Base-by-base conservation (phyloP, 2,888 invertebrate genomes). In the Pseudococcus longispinus region DNA sequence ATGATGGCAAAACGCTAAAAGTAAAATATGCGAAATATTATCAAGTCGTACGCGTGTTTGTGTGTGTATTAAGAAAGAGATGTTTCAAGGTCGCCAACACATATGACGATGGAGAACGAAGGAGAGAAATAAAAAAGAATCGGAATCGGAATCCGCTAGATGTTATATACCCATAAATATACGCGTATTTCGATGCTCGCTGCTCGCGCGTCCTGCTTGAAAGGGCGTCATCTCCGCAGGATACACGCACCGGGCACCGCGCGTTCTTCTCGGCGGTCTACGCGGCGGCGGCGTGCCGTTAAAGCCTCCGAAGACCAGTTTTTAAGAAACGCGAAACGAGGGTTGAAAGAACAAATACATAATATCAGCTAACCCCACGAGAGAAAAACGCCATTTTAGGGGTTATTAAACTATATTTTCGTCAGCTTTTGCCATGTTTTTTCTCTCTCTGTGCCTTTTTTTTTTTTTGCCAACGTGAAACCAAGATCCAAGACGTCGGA, bases 321-420 rank as follows among this genome's bases (percentile, higher is more conserved):
- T 65, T 65, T 15, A 65, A 65, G 65, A 37, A 37, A 26, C 26
- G 15, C 65, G 51, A 51, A 51, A 51, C 65, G 26, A 65, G 65
- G 65, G 65, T 65, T 65, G 65, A 65, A 65, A 65, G 65, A 65
- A 65, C 65, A 65, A 65, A 65, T 65, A 65, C 65, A 65, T 65
- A 65, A 65, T 65, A 65, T 65, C 65, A 65, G 65, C 65, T 65
- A 65, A 65, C 65, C 65, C 65, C 65, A 65, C 65, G 65, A 65
- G 65, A 37, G n/a, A 65, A 65, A 65, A 65, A 65, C 65, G 65
- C 65, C 65, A 65, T 65, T 65, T 65, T 65, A 65, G 65, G 65
- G 65, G 65, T 65, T 65, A 65, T 65, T 65, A 65, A 65, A 65
- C 65, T 65, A 65, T 26, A 65, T 26, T 65, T 65, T 65, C 65